Conservation (phyloP, 2,888 invertebrate genomes). For the Diadegma fenestrale region DNA sequence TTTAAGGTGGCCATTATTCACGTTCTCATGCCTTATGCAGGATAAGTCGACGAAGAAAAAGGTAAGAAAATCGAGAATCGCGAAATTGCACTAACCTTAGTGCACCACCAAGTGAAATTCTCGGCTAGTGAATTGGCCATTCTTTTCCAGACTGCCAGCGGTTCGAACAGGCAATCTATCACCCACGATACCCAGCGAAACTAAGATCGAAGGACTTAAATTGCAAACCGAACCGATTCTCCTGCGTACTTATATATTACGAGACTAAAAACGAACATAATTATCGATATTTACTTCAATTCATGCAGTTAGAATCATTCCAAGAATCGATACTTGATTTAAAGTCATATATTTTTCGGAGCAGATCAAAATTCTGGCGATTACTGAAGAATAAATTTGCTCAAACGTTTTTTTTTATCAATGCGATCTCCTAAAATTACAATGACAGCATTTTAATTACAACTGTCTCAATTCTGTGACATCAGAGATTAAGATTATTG, state of each 20-base stretch:
- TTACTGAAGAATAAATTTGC: background rate
- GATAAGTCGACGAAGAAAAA: conserved; percentile 59
- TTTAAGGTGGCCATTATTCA: conserved; percentile 68
- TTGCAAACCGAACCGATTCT: conserved; percentile 51
- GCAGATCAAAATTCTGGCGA: background rate
- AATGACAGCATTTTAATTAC: too few relatives aligned
- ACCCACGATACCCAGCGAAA: conserved; percentile 29
- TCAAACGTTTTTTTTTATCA: background rate
- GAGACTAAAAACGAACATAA: background rate
- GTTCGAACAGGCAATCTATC: conserved; percentile 34
- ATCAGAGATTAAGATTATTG: too few relatives aligned
- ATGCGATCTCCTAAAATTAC: background rate
- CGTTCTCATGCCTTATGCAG: conserved; percentile 71
- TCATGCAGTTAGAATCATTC: background rate
- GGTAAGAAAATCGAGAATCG: conserved; percentile 34
- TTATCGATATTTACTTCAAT: background rate
- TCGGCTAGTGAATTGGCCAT: conserved; percentile 60
- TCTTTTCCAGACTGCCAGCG: conserved; percentile 45
- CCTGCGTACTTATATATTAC: conserved; percentile 19
- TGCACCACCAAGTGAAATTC: conserved; percentile 36
- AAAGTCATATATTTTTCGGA: background rate
- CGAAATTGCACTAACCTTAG: conserved; percentile 52
- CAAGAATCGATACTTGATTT: background rate
- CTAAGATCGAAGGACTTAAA: conserved; percentile 34
- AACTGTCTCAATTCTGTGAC: too few relatives aligned